Evolutionary conservation across 2,797 vertebrate species (phyloP).

Genomic region (Acanthurus lineatus): DNA sequence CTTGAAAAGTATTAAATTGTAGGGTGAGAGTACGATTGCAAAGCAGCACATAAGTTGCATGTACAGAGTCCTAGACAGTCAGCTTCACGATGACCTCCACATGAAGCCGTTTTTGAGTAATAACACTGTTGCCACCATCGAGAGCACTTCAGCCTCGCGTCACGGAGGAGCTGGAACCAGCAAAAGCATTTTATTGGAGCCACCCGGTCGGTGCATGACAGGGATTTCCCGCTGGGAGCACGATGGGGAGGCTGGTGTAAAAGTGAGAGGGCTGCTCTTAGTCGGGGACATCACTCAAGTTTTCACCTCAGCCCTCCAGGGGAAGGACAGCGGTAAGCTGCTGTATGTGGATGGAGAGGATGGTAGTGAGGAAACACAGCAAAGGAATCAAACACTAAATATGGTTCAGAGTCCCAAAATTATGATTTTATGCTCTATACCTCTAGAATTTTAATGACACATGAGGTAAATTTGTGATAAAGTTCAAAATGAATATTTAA

Average conservation of each 20-base stretch:
- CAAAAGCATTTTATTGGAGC: constrained; percentile 52
- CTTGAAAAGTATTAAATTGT: constrained; percentile 2
- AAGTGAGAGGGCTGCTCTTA: constrained; percentile 63
- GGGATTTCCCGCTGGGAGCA: constrained; percentile 72
- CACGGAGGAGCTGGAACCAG: constrained; percentile 28
- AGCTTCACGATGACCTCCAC: constrained; percentile 51
- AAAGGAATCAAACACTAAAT: background rate
- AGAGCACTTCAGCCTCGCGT: constrained; percentile 53
- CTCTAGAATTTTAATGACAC: background rate
- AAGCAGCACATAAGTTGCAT: constrained; percentile 23
- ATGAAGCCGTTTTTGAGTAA: constrained; percentile 43
- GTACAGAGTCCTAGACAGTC: constrained; percentile 12
- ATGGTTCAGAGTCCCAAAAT: constrained; percentile 4
- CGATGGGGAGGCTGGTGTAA: constrained; percentile 66
- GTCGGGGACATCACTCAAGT: constrained; percentile 71
- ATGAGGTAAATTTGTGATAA: background rate
- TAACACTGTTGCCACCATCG: constrained; percentile 44
- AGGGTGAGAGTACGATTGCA: constrained; percentile 4
- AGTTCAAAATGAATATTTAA: background rate
- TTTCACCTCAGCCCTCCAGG: constrained; percentile 64
- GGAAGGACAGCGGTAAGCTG: constrained; percentile 38
- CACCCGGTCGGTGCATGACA: constrained; percentile 52
- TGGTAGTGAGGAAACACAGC: background rate
- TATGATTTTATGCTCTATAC: background rate
- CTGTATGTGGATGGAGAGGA: constrained; percentile 12